Evolutionary conservation across 1,140 invertebrate genomes (phyloP).

Genomic region (Temnothorax curvispinosus): DNA sequence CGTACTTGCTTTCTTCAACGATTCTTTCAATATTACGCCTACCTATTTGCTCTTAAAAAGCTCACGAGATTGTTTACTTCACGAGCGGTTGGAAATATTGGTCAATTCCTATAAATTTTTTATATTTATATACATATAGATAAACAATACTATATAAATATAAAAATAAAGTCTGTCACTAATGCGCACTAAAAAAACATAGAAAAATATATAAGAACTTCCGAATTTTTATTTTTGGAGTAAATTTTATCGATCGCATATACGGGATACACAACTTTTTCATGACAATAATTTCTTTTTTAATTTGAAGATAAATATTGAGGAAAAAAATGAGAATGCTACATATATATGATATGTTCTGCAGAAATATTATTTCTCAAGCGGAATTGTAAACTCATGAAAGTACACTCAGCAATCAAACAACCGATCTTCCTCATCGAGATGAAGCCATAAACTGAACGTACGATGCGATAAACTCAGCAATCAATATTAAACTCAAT

Average conservation of each 20-base stretch:
- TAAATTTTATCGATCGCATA: neutral
- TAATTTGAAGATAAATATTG: neutral
- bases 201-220: neutral
- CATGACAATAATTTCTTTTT: neutral
- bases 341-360: neutral
- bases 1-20: neutral
- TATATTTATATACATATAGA: neutral
- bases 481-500: constrained; percentile 8
- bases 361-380: neutral
- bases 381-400: neutral
- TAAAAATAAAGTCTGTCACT: neutral
- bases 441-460: neutral
- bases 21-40: constrained; percentile 35
- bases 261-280: neutral
- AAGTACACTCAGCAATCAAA: constrained; percentile 8
- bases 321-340: neutral
- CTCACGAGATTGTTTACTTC: constrained; percentile 19
- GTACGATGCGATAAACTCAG: neutral
- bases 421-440: constrained; percentile 11
- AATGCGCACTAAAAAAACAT: neutral
- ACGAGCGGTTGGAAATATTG: neutral
- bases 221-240: neutral
- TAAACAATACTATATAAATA: neutral
- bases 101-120: neutral
- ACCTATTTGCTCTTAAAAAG: neutral